Percentiles rank a stretch among this genome's conserved stretches.
phyloP scores from a whole-genome alignment of 2,888 invertebrate species.

The Catocala nupta region DNA sequence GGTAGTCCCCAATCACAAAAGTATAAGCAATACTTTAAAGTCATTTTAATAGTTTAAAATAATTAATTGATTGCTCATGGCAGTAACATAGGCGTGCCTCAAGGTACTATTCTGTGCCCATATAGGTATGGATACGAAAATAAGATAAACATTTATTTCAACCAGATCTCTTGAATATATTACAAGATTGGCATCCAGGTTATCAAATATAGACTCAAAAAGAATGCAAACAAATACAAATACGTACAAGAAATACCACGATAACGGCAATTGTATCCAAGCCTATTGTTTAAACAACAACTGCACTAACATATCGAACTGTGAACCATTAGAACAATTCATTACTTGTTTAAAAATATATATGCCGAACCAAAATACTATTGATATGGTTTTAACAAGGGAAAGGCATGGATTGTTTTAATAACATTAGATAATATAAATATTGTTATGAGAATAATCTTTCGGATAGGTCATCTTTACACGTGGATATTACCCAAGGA shows the following conservation, averaged over 20 bases:
- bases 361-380: slow-evolving; percentile 28
- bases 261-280: slow-evolving; percentile 5
- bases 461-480: no score
- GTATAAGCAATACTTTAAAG: no score
- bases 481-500: no score
- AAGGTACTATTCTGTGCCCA: no score
- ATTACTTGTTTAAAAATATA: slow-evolving; percentile 26
- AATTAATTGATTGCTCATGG: no score
- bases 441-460: slow-evolving; percentile 14
- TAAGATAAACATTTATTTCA: no score
- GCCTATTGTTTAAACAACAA: slow-evolving; percentile 41
- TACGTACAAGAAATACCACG: background rate
- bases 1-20: no score
- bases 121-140: no score
- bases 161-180: no score
- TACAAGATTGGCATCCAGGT: no score
- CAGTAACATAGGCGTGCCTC: no score
- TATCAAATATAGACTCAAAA: background rate
- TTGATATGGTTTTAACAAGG: slow-evolving; percentile 27
- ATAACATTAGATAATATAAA: slow-evolving; percentile 10
- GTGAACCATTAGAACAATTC: slow-evolving; percentile 40
- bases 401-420: slow-evolving; percentile 31
- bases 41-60: no score
- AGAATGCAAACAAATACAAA: slow-evolving; percentile 11
- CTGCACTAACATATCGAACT: slow-evolving; percentile 25